Percentiles rank a stretch among this genome's conserved stretches.
Conservation (phyloP, 2,113 vertebrate species). For the Callipepla californica region DNA sequence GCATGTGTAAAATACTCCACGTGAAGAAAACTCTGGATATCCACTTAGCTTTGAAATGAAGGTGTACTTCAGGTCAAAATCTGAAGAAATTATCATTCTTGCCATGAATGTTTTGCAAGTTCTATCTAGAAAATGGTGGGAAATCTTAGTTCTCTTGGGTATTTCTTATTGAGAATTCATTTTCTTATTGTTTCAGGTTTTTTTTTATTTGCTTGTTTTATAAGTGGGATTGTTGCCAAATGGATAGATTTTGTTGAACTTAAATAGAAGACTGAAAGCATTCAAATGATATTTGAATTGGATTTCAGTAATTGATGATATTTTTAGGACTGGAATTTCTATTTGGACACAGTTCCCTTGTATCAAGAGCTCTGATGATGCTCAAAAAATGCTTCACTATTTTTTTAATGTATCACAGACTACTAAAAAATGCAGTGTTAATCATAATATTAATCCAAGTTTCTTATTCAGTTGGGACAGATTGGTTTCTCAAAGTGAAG, state of each 20-base stretch:
- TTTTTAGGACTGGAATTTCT: neutral
- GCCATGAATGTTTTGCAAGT: fast-evolving
- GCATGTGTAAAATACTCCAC: neutral
- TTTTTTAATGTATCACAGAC: neutral
- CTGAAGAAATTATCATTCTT: neutral
- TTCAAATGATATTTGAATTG: neutral
- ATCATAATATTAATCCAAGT: neutral
- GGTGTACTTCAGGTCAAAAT: neutral
- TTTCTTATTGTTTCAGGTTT: neutral
- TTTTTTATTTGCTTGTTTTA: neutral
- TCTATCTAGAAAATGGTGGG: neutral
- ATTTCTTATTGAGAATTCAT: neutral
- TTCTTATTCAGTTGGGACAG: neutral
- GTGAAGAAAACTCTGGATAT: neutral
- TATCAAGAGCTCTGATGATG: neutral
- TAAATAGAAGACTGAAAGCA: neutral
- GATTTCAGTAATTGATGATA: neutral
- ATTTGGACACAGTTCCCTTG: neutral
- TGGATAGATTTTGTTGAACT: neutral
- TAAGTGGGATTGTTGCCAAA: neutral
- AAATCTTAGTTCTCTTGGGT: neutral
- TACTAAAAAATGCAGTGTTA: neutral
- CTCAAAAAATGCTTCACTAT: neutral
- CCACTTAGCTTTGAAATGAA: neutral
- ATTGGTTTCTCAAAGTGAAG: neutral